Conservation (phyloP, 2,888 invertebrate genomes). For the Cryptus viduatorius region DNA sequence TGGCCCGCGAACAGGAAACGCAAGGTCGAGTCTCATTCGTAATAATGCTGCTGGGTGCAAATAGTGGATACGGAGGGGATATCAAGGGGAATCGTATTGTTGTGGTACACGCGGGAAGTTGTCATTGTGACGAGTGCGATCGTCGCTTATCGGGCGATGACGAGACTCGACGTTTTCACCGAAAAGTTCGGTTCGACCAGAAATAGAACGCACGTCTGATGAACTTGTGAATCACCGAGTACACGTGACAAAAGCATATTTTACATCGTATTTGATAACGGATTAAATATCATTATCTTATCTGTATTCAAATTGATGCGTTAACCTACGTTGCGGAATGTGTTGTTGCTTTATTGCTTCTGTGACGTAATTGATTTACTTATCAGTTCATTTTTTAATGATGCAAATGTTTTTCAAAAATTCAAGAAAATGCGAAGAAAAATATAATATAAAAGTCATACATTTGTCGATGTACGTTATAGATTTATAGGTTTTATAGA, state of each 20-base stretch:
- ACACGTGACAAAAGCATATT: neutral
- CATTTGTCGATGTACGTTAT: too few relatives aligned
- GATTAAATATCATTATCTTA: neutral
- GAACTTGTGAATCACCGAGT: conserved; percentile 19
- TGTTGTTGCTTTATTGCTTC: neutral
- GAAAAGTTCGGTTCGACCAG: neutral
- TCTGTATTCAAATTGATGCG: neutral
- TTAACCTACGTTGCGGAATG: neutral
- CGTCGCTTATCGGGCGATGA: conserved; percentile 20
- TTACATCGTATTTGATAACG: neutral
- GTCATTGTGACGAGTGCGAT: conserved; percentile 32
- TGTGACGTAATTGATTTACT: conserved; percentile 9
- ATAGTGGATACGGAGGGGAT: neutral
- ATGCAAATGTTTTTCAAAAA: too few relatives aligned
- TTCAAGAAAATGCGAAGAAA: too few relatives aligned
- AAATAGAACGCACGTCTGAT: neutral
- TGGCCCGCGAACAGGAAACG: conserved; percentile 60
- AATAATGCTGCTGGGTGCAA: conserved; percentile 53
- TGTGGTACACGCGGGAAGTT: conserved; percentile 48
- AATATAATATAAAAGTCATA: too few relatives aligned
- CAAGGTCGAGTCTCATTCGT: conserved; percentile 66
- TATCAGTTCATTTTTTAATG: neutral
- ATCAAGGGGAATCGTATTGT: conserved; percentile 24
- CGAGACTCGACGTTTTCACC: neutral
- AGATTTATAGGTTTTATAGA: neutral